A percentile compares a stretch with the other conserved stretches of the same genome.
Evolutionary conservation across 2,113 vertebrate species (phyloP).

Genomic region (Hyaena hyaena): DNA sequence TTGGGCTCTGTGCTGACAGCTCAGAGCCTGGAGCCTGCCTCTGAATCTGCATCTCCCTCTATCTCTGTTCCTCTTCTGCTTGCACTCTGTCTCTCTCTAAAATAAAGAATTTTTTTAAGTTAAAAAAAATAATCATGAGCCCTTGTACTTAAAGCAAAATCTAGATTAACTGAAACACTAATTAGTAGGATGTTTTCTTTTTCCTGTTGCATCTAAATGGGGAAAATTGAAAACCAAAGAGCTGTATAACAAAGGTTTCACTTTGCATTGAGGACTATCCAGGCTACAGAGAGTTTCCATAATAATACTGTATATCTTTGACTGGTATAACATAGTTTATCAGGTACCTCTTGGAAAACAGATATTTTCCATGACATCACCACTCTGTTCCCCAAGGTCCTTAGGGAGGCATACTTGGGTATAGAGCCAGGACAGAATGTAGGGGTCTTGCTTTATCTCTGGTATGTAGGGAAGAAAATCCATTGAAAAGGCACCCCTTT

Average conservation of each 20-base stretch:
- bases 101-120: too few relatives aligned
- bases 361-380: neutral
- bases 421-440: neutral
- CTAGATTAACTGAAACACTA: neutral
- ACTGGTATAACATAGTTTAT: neutral
- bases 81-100: too few relatives aligned
- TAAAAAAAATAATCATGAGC: neutral
- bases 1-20: too few relatives aligned
- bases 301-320: neutral
- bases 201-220: neutral
- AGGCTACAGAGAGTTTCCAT: neutral
- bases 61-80: too few relatives aligned
- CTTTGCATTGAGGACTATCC: neutral
- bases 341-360: neutral
- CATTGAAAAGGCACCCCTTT: neutral
- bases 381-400: neutral
- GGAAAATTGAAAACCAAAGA: neutral
- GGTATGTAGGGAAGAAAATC: neutral
- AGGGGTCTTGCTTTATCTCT: rapidly evolving
- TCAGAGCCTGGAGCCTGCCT: too few relatives aligned
- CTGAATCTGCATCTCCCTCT: too few relatives aligned
- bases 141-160: neutral
- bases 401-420: neutral
- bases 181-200: neutral
- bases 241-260: neutral